phyloP scores from a whole-genome alignment of 2,113 vertebrate species.

The Syngnathus scovelli region DNA sequence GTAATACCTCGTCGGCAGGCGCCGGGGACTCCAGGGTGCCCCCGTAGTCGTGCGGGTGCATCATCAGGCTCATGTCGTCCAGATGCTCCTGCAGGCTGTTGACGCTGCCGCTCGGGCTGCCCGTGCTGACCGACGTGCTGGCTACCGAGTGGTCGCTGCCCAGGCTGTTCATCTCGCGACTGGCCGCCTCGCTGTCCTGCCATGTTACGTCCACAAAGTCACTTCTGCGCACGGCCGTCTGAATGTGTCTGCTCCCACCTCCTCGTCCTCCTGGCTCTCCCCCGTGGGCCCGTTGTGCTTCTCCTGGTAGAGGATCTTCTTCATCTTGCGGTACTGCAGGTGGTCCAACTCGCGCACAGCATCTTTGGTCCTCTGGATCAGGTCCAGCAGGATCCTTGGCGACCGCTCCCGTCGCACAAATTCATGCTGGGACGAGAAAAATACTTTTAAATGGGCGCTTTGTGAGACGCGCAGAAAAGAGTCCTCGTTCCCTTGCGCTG shows the following conservation, averaged over 20 bases:
- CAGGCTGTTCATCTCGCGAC: constrained; percentile 92
- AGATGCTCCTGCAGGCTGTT: constrained; percentile 97
- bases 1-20: constrained; percentile 81
- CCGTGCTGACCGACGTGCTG: constrained; percentile 91
- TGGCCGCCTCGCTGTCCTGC: constrained; percentile 90
- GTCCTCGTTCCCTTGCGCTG: no score
- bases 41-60: constrained; percentile 78
- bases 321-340: constrained; percentile 98
- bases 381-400: constrained; percentile 83
- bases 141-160: constrained; percentile 96
- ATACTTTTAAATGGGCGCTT: no score
- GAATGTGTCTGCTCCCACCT: constrained; percentile 61
- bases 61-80: constrained; percentile 83
- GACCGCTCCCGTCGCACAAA: constrained; percentile 90
- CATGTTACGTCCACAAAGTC: background rate
- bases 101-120: constrained; percentile 95
- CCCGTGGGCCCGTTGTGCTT: constrained; percentile 85
- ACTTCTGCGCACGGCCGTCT: background rate
- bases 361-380: constrained; percentile 97
- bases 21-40: constrained; percentile 80
- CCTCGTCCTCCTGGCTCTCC: constrained; percentile 93
- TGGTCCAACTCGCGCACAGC: constrained; percentile 96
- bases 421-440: constrained; percentile 75
- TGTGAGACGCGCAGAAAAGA: no score
- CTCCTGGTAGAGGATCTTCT: constrained; percentile 98